Evolutionary conservation across 2,888 invertebrate species (phyloP).

Genomic region (Synergus umbraculus): DNA sequence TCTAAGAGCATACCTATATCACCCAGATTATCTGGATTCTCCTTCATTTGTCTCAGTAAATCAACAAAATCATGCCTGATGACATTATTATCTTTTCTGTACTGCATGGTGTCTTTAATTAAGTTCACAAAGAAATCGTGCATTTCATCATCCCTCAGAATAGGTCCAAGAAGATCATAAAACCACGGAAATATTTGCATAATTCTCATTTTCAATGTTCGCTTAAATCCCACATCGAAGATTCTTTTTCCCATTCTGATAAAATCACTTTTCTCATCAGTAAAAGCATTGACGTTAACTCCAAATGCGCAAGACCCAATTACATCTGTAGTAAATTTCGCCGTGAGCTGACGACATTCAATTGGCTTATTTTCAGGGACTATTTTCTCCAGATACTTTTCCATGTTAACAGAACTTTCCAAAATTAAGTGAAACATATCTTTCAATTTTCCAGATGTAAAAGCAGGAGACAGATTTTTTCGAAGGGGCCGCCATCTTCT

Average conservation of each 20-base stretch:
- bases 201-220: slow-evolving; percentile 54
- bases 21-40: slow-evolving; percentile 59
- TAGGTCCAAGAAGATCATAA: slow-evolving; percentile 55
- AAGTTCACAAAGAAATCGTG: slow-evolving; percentile 69
- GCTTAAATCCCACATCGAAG: slow-evolving; percentile 57
- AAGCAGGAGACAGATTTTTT: slow-evolving; percentile 76
- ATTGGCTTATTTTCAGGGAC: slow-evolving; percentile 55
- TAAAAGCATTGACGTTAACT: slow-evolving; percentile 74
- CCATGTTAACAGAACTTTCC: slow-evolving; percentile 71
- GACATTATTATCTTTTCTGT: slow-evolving; percentile 73
- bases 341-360: slow-evolving; percentile 70
- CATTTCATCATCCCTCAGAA: slow-evolving; percentile 60
- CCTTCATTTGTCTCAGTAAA: slow-evolving; percentile 71
- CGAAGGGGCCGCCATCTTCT: slow-evolving; percentile 77
- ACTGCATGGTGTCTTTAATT: slow-evolving; percentile 70
- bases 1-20: slow-evolving; percentile 59
- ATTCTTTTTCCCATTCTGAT: slow-evolving; percentile 71
- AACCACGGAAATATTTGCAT: slow-evolving; percentile 58
- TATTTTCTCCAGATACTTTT: slow-evolving; percentile 62
- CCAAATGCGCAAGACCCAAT: slow-evolving; percentile 78
- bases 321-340: slow-evolving; percentile 77
- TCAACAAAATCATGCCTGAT: slow-evolving; percentile 77
- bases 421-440: slow-evolving; percentile 76
- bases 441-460: slow-evolving; percentile 78
- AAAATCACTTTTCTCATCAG: slow-evolving; percentile 73